phyloP scores from a whole-genome alignment of 2,113 vertebrate species.

The Xenus cinereus region DNA sequence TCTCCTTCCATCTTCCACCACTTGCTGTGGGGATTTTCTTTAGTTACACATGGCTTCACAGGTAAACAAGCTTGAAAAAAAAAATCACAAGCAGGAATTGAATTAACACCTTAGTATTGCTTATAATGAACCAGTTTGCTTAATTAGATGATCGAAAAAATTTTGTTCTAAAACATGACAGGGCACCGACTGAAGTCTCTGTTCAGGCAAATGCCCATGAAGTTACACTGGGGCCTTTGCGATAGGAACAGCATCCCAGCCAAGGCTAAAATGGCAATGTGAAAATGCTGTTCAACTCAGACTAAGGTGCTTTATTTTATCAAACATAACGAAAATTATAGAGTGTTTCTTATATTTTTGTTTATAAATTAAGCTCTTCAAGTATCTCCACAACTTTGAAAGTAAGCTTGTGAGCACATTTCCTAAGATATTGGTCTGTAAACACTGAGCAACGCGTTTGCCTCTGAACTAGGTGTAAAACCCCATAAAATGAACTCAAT shows the following conservation, averaged over 20 bases:
- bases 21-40: conserved; percentile 89
- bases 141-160: conserved; percentile 71
- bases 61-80: conserved; percentile 86
- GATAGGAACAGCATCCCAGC: background rate
- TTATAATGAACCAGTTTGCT: conserved; percentile 70
- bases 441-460: background rate
- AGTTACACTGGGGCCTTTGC: background rate
- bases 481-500: background rate
- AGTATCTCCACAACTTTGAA: background rate
- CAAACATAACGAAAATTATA: background rate
- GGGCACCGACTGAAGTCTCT: background rate
- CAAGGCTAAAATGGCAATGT: background rate
- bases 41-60: conserved; percentile 90
- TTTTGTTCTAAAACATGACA: conserved; percentile 27
- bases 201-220: background rate
- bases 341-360: background rate
- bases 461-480: background rate
- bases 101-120: conserved; percentile 76
- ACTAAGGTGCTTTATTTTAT: background rate
- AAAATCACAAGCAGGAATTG: conserved; percentile 78
- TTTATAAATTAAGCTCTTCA: background rate
- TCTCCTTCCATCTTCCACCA: conserved; percentile 71
- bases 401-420: background rate
- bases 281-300: background rate
- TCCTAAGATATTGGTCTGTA: background rate